Conservation (phyloP, 2,888 invertebrate genomes). For the Sisyra terminalis region DNA sequence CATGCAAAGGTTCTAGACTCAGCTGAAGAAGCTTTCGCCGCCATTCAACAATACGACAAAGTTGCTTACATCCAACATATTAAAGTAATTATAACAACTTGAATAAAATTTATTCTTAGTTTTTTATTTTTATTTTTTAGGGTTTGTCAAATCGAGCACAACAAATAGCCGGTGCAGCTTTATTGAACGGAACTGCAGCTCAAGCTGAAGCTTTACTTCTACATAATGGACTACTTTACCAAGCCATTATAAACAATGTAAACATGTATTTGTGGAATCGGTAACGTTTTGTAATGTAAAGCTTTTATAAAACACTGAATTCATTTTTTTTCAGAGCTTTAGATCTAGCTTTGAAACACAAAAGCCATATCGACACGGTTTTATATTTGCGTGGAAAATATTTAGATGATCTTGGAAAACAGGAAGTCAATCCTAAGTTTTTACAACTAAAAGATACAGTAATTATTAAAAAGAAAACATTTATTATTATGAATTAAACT, state of each 20-base stretch:
- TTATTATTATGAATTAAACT: slow-evolving; percentile 1
- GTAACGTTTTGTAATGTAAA: slow-evolving; percentile 22
- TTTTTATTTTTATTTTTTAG: slow-evolving; percentile 20
- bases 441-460: slow-evolving; percentile 27
- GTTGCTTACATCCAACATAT: slow-evolving; percentile 71
- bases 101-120: no score
- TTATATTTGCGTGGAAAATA: slow-evolving; percentile 46
- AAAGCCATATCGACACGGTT: slow-evolving; percentile 56
- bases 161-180: slow-evolving; percentile 46
- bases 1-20: slow-evolving; percentile 71
- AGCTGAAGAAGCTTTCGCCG: slow-evolving; percentile 90
- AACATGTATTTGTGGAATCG: slow-evolving; percentile 58
- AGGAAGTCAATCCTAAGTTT: slow-evolving; percentile 39
- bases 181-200: slow-evolving; percentile 46
- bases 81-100: no score
- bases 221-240: slow-evolving; percentile 45
- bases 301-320: background rate
- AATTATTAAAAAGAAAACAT: slow-evolving; percentile 12
- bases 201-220: slow-evolving; percentile 58
- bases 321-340: slow-evolving; percentile 37
- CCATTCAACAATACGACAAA: slow-evolving; percentile 73
- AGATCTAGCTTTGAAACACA: slow-evolving; percentile 56
- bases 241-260: slow-evolving; percentile 55
- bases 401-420: slow-evolving; percentile 36
- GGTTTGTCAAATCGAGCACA: slow-evolving; percentile 33